Conservation (phyloP, 1,140 invertebrate genomes). For the Helicorthomorpha holstii region DNA sequence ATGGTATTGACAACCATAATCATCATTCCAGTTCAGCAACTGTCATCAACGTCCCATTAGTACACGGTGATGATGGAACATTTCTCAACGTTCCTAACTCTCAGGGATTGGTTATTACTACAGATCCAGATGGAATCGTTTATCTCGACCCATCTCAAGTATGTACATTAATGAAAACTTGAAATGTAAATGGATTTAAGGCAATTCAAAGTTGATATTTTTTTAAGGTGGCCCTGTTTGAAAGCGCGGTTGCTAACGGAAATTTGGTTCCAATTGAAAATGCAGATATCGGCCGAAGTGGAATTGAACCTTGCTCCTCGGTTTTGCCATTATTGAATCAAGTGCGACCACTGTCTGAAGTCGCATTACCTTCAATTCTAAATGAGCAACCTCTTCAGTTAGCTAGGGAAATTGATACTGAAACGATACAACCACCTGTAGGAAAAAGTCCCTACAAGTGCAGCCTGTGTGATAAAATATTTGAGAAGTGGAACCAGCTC, state of each 20-base stretch:
- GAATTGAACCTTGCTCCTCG: not conserved
- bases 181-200: not conserved
- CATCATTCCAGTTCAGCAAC: not conserved
- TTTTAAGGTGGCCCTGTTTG: not conserved
- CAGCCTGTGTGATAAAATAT: slow-evolving; percentile 35
- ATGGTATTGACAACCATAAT: too few relatives aligned
- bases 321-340: not conserved
- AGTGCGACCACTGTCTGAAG: not conserved
- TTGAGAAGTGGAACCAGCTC: slow-evolving; percentile 32
- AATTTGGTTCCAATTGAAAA: not conserved
- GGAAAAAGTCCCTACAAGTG: slow-evolving; percentile 32
- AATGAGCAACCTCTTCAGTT: not conserved
- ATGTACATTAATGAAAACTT: not conserved
- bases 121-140: slow-evolving; percentile 6
- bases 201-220: not conserved
- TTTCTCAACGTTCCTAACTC: not conserved
- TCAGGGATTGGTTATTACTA: slow-evolving; percentile 6
- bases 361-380: slow-evolving; percentile 7
- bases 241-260: too few relatives aligned
- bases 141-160: slow-evolving; percentile 5
- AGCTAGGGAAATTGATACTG: too few relatives aligned
- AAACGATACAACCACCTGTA: too few relatives aligned
- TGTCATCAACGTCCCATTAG: slow-evolving; percentile 3
- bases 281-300: not conserved
- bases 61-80: slow-evolving; percentile 3